Base-by-base conservation (phyloP, 2,888 invertebrate genomes). In the Volucella inanis region DNA sequence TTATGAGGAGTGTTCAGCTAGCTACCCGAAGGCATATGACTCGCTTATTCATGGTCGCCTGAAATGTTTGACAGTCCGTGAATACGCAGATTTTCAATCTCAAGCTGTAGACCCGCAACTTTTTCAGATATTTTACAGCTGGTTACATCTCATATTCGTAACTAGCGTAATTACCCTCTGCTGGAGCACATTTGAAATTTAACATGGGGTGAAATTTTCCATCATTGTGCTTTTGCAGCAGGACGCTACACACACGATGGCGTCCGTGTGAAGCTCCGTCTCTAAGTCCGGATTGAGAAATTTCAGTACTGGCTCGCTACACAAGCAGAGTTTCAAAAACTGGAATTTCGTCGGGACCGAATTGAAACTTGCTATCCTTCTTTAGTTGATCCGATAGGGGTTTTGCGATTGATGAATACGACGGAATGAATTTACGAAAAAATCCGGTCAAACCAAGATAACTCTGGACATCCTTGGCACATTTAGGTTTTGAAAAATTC, bases 121-220 rank as follows among this genome's bases (percentile, higher is more conserved):
- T 87, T 38, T 88, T 86, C 3, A 90, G 70, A 0, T 88, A 88
- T 84, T 89, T 88, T 2, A 31, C 83, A 0, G 90, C 89, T 0
- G 90, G 90, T 0, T 90, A 67, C 0, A 89, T 89, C 65, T 90
- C 87, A 0, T 90, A 82, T 87, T 54, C 18, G 18, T 22, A 22
- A 22, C 18, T 22, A 22, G 18, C 3, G 18, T 22, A 22, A 22
- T 22, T 22, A n/a, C 64, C 9, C 6, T 43, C 43, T 9, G 43
- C 43, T 2, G 43, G 43, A 4, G 43, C 6, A 3, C 6, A 1
- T n/a, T 88, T 88, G 11, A 88, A 61, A 50, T 89, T 89, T 43
- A 49, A 89, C 8, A 90, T 88, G 1, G 89, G 89, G 8, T 88
- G 85, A 1, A 87, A 57, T 11, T 43, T 43, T 1, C 61, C 12